Conservation (phyloP, 1,140 invertebrate species). For the Drosophila santomea region DNA sequence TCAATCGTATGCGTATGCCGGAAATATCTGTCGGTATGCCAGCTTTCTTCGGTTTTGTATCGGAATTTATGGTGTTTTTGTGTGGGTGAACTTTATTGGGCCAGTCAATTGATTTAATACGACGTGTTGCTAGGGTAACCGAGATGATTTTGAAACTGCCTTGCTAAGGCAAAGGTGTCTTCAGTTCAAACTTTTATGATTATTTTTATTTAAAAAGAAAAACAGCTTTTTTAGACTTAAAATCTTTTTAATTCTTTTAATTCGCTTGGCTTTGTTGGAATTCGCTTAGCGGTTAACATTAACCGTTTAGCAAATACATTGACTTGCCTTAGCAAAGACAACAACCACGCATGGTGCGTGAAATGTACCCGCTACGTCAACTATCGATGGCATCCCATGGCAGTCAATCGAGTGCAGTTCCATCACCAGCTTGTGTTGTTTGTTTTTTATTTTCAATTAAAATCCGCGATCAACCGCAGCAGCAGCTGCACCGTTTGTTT, state of each 20-base stretch:
- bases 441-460: conserved; percentile 54
- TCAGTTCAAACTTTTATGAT: background rate
- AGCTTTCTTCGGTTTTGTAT: conserved; percentile 47
- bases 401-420: background rate
- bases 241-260: no score
- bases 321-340: no score
- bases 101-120: conserved; percentile 61
- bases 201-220: background rate
- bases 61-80: conserved; percentile 54
- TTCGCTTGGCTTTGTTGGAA: no score
- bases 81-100: conserved; percentile 32
- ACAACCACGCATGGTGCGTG: no score
- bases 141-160: background rate
- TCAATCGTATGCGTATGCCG: background rate
- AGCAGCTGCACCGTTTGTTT: conserved; percentile 26
- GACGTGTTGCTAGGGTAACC: conserved; percentile 53
- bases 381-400: background rate
- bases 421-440: conserved; percentile 15
- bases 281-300: no score
- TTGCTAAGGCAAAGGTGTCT: background rate
- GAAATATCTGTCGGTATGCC: background rate
- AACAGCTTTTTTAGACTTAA: no score
- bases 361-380: no score
- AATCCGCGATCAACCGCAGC: conserved; percentile 7
- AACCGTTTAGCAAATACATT: no score